A percentile compares a stretch with the other conserved stretches of the same genome.
phyloP scores from a whole-genome alignment of 2,888 invertebrate species.

The Cordylochernes scorpioides region DNA sequence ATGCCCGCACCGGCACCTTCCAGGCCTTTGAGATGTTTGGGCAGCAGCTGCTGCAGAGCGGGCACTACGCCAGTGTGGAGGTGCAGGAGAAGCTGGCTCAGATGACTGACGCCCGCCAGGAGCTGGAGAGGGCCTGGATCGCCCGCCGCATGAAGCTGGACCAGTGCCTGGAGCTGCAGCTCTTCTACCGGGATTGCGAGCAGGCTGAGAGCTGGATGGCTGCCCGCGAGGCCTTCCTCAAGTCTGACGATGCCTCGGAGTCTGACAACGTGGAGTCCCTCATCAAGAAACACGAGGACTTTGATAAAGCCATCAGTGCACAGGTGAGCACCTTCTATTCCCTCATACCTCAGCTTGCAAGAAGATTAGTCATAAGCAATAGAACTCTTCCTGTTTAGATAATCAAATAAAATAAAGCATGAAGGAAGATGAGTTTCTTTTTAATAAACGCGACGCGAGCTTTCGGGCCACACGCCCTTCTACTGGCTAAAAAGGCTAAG shows the following conservation, averaged over 20 bases:
- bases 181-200: constrained; percentile 92
- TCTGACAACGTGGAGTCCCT: constrained; percentile 92
- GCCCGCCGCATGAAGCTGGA: constrained; percentile 79
- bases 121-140: constrained; percentile 79
- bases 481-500: too few species aligned
- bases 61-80: constrained; percentile 85
- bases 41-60: constrained; percentile 70
- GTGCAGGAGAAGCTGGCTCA: constrained; percentile 81
- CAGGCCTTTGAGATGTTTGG: constrained; percentile 91
- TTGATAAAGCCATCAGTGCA: constrained; percentile 91
- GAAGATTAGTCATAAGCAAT: too few species aligned
- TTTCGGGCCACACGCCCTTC: too few species aligned
- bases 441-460: too few species aligned
- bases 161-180: constrained; percentile 85
- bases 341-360: too few species aligned
- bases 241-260: constrained; percentile 47
- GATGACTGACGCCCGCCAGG: constrained; percentile 61
- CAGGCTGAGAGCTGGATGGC: constrained; percentile 99
- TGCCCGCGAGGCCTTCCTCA: constrained; percentile 83
- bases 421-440: too few species aligned
- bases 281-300: constrained; percentile 98
- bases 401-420: too few species aligned
- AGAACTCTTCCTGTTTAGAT: too few species aligned
- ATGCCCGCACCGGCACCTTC: constrained; percentile 89
- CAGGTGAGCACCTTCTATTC: constrained; percentile 29